Evolutionary conservation across 2,888 invertebrate species (phyloP).

Genomic region (Apoda limacodes): DNA sequence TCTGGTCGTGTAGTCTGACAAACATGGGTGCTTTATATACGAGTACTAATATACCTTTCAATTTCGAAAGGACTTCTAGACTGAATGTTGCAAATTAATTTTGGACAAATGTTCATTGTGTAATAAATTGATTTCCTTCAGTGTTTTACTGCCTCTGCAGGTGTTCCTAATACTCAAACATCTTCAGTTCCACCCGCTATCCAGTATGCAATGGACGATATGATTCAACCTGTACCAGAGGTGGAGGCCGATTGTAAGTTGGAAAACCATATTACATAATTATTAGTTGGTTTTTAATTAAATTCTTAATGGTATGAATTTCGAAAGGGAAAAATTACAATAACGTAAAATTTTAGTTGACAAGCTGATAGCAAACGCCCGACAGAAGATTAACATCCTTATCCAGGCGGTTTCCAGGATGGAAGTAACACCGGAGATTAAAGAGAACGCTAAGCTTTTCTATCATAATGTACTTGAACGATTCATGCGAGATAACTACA

Average conservation of each 20-base stretch:
- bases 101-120: too few relatives aligned
- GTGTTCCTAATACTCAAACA: constrained; percentile 39
- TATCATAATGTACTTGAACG: constrained; percentile 53
- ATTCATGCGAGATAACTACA: constrained; percentile 50
- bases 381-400: constrained; percentile 43
- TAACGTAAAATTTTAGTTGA: constrained; percentile 34
- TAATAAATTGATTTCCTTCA: too few relatives aligned
- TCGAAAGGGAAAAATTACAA: background rate
- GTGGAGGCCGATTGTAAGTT: constrained; percentile 51
- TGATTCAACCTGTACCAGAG: constrained; percentile 42
- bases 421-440: constrained; percentile 44
- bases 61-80: too few relatives aligned
- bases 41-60: too few relatives aligned
- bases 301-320: background rate
- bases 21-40: too few relatives aligned
- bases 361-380: constrained; percentile 40
- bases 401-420: constrained; percentile 48
- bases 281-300: background rate
- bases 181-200: constrained; percentile 42
- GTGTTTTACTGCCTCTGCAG: too few relatives aligned
- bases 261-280: background rate
- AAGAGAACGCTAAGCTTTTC: constrained; percentile 36
- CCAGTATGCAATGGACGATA: constrained; percentile 45
- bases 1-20: too few relatives aligned
- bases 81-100: too few relatives aligned